Evolutionary conservation across 1,140 invertebrate species (phyloP), one percentile per base, ranked within the genome.

Genomic region (Semibalanus balanoides): DNA sequence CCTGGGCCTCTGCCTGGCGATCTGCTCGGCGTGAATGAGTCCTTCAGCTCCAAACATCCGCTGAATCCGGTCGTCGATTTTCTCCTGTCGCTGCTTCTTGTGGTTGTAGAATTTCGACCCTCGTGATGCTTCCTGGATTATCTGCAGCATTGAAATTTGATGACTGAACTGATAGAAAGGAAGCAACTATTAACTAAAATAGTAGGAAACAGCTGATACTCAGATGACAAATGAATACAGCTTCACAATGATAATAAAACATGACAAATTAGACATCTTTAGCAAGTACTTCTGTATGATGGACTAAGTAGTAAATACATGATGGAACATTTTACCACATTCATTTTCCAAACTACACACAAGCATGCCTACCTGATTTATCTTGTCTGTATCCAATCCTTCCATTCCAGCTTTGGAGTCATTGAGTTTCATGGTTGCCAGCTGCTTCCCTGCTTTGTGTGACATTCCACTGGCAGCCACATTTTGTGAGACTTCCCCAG

Each of bases 51-150:
- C n/a, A 19, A 43, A 71, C 30, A n/a, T 31, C 7, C 25, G 81
- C 74, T 82, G 76, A 72, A 88, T 86, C 79, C 86, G 85, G 77
- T 83, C 82, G 80, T 86, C 83, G 76, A 85, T 83, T 79, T 86
- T 82, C 75, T 83, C 77, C 79, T 86, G 84, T 22, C 80, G 76
- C 76, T 83, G 81, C 74, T 83, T 80, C 79, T 87, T 85, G 83
- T 88, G 85, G 77, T 85, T 82, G 82, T 86, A 89, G 82, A 85
- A 89, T 76, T 84, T 85, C 7, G 88, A 88, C 7, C 87, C 88
- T 84, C 86, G 84, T 30, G 87, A 88, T 43, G 85, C 84, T 78
- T 88, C 85, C 77, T 84, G 79, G 76, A 89, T 88, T 71, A 88
- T 86, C 81, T 85, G 31, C 5, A 76, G 74, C n/a, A 75, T 30